A percentile compares a stretch with the other conserved stretches of the same genome.
Evolutionary conservation across 2,113 vertebrate genomes (phyloP).

Genomic region (Pterocles gutturalis): DNA sequence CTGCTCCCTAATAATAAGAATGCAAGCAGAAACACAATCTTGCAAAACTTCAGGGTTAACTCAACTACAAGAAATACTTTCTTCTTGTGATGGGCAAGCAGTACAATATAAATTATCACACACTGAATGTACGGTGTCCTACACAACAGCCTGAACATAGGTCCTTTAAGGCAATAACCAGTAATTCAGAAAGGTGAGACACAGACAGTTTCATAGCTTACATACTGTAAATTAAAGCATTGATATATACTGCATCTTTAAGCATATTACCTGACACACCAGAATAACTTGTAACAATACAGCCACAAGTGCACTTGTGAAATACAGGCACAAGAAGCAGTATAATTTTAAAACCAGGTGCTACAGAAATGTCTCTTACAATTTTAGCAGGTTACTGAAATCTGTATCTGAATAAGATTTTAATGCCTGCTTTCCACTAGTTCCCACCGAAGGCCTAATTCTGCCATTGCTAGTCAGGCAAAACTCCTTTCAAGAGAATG

Average conservation of each 20-base stretch:
- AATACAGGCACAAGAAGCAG: neutral
- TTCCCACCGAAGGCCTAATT: neutral
- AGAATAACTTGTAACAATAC: neutral
- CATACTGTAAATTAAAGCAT: neutral
- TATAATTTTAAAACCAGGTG: neutral
- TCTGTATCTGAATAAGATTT: neutral
- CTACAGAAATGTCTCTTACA: neutral
- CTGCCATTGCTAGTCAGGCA: neutral
- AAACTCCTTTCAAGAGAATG: neutral
- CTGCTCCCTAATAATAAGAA: neutral
- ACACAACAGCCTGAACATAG: neutral
- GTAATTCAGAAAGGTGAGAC: neutral
- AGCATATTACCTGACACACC: neutral
- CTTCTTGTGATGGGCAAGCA: rapidly evolving
- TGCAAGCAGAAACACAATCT: neutral
- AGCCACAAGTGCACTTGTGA: neutral
- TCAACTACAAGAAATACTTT: neutral
- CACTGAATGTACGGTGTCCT: neutral
- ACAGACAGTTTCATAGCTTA: neutral
- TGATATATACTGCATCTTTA: neutral
- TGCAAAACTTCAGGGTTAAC: neutral
- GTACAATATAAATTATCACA: neutral
- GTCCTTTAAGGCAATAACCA: neutral
- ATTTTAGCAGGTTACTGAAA: neutral
- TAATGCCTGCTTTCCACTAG: neutral